phyloP scores from a whole-genome alignment of 2,888 invertebrate species.

The Didymodactylos carnosus region DNA sequence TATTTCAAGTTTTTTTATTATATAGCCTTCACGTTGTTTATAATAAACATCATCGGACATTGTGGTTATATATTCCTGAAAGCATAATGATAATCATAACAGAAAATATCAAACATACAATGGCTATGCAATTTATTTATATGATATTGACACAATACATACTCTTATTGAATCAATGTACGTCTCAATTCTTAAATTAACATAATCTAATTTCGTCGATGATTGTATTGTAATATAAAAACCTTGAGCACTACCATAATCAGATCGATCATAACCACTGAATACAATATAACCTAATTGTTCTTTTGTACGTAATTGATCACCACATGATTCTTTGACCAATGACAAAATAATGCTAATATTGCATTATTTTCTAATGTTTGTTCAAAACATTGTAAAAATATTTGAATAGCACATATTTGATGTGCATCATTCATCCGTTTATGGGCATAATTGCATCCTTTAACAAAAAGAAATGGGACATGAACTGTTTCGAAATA shows the following conservation, averaged over 20 bases:
- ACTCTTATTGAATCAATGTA: conserved; percentile 42
- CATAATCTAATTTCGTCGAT: conserved; percentile 51
- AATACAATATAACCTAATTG: conserved; percentile 68
- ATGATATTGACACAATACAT: no score
- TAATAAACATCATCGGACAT: conserved; percentile 40
- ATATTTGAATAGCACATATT: conserved; percentile 63
- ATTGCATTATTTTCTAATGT: conserved; percentile 46
- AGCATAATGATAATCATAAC: no score
- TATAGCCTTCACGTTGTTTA: conserved; percentile 60
- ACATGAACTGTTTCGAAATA: no score
- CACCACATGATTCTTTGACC: conserved; percentile 72
- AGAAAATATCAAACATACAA: no score
- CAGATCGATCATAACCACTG: conserved; percentile 49
- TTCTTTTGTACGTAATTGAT: conserved; percentile 59
- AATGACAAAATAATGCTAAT: conserved; percentile 67
- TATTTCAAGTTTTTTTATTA: conserved; percentile 61
- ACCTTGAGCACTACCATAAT: conserved; percentile 59
- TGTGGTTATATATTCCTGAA: conserved; percentile 46
- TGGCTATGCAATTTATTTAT: no score
- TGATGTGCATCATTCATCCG: conserved; percentile 62
- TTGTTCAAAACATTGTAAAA: conserved; percentile 63
- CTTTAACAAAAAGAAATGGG: conserved; percentile 20
- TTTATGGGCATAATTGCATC: conserved; percentile 44
- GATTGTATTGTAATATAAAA: conserved; percentile 39
- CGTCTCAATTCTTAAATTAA: conserved; percentile 66